Evolutionary conservation across 2,113 vertebrate genomes (phyloP).

Genomic region (Phalacrocorax pelagicus): DNA sequence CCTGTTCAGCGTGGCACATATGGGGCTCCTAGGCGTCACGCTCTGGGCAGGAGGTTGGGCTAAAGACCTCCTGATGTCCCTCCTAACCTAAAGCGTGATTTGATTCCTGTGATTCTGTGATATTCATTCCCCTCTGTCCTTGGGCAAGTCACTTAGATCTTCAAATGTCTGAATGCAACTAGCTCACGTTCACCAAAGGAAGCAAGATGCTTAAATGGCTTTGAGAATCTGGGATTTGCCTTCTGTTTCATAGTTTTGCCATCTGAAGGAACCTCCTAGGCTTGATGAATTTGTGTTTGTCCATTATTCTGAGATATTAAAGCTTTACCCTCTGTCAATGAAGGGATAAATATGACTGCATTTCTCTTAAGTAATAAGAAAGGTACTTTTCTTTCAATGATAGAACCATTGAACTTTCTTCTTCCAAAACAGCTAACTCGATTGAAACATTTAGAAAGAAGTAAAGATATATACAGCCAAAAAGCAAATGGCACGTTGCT

Average conservation of each 20-base stretch:
- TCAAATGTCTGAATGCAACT: neutral
- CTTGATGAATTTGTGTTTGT: neutral
- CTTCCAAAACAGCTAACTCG: neutral
- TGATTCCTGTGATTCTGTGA: neutral
- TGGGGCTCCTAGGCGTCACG: neutral
- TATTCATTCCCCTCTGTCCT: neutral
- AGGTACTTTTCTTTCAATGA: constrained; percentile 15
- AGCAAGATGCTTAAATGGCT: neutral
- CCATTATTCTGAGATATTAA: neutral
- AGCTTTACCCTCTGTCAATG: neutral
- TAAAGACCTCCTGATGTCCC: neutral
- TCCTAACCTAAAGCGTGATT: neutral
- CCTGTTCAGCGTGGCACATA: neutral
- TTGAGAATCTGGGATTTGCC: neutral
- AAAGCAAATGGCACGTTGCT: constrained; percentile 53
- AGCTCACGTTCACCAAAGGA: neutral
- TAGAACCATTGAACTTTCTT: constrained; percentile 26
- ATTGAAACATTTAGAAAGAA: constrained; percentile 23
- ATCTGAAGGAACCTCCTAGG: neutral
- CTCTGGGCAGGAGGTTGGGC: neutral
- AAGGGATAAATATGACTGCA: neutral
- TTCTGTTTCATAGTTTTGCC: neutral
- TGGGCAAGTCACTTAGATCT: neutral
- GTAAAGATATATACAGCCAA: constrained; percentile 2
- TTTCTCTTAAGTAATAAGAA: constrained; percentile 46